These are phyloP conservation scores for Ophioderma brevispina DNA, from an alignment of 35 echinoderm and acorn worm genomes.

Conservation along the genomic window DNA sequence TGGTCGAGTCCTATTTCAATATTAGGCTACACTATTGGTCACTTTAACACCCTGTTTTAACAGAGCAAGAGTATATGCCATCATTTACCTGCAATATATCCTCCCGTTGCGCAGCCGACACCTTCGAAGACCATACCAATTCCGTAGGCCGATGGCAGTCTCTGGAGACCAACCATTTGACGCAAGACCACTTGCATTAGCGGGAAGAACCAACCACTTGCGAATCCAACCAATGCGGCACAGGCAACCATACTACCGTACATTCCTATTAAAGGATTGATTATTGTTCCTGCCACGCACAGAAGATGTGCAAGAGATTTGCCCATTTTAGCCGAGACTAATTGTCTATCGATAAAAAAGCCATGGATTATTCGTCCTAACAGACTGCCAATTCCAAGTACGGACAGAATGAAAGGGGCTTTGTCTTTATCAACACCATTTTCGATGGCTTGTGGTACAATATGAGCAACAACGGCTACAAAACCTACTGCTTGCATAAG, in stretches of 20 bases:
- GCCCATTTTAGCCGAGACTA: not conserved
- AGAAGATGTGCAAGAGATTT: not conserved
- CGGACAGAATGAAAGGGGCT: conserved; percentile 3
- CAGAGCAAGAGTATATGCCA: too few relatives aligned
- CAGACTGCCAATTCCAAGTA: conserved; percentile 25
- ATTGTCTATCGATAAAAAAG: not conserved
- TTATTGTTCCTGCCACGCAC: not conserved
- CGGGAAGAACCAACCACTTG: conserved; percentile 17
- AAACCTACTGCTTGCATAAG: conserved; percentile 21
- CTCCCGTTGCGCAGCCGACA: conserved; percentile 5
- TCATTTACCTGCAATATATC: conserved; percentile 5
- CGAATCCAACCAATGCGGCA: conserved; percentile 5
- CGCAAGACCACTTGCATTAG: conserved; percentile 12
- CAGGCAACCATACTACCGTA: not conserved
- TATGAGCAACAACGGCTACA: conserved; percentile 10
- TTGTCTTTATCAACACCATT: not conserved
- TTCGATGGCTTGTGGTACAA: not conserved
- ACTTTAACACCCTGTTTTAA: too few relatives aligned
- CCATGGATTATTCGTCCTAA: not conserved
- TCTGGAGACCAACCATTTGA: not conserved
- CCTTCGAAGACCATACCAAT: conserved; percentile 20
- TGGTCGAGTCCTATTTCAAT: too few relatives aligned
- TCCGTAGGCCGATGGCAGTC: conserved; percentile 16
- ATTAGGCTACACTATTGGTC: too few relatives aligned
- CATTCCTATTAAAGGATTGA: not conserved